Evolutionary conservation across 1,140 invertebrate species (phyloP).

Genomic region (Eufriesea mexicana): DNA sequence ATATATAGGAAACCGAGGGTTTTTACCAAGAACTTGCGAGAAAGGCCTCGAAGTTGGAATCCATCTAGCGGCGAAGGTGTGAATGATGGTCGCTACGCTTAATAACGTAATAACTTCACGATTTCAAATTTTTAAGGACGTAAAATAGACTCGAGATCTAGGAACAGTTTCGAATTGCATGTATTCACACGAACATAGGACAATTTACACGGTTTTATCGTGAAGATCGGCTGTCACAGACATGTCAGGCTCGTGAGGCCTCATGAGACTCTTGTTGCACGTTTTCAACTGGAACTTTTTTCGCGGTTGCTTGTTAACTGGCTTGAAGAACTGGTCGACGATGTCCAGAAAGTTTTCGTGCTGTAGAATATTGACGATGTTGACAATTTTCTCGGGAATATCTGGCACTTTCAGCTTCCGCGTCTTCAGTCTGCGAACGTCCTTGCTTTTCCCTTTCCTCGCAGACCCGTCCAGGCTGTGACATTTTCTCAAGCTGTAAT

Average conservation of each 20-base stretch:
- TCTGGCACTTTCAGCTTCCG: background rate
- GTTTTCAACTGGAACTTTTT: background rate
- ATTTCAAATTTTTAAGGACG: too few species aligned
- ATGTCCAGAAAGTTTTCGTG: slow-evolving; percentile 31
- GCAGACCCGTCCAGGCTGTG: background rate
- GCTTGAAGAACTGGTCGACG: slow-evolving; percentile 16
- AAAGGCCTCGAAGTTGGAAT: too few species aligned
- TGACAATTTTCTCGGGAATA: background rate
- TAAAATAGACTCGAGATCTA: too few species aligned
- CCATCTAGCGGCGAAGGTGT: too few species aligned
- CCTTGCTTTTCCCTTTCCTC: background rate
- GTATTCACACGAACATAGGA: too few species aligned
- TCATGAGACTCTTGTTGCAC: too few species aligned
- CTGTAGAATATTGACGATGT: slow-evolving; percentile 13
- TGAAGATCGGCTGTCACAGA: background rate
- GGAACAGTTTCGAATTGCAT: too few species aligned
- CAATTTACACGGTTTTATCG: background rate
- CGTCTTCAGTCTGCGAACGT: background rate
- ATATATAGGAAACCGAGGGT: too few species aligned
- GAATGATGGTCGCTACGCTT: too few species aligned
- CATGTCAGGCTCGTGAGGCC: too few species aligned
- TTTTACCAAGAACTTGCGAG: too few species aligned
- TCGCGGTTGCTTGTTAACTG: background rate
- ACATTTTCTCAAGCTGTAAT: slow-evolving; percentile 14
- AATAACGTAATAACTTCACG: too few species aligned